Conservation (phyloP, 2,888 invertebrate genomes). For the Chironomus tentans region DNA sequence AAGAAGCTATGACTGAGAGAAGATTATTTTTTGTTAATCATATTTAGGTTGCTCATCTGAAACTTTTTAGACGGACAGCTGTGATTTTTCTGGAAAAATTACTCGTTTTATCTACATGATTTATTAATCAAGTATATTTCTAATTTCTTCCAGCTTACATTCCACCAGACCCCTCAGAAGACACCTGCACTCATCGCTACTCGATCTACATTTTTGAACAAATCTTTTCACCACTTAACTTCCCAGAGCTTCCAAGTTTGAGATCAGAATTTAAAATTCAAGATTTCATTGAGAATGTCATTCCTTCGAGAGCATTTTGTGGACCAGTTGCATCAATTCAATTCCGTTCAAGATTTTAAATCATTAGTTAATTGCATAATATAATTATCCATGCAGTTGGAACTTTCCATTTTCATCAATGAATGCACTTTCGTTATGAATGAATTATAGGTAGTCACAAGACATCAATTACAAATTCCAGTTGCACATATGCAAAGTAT, state of each 20-base stretch:
- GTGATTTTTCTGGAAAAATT: too few relatives aligned
- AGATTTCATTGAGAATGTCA: background rate
- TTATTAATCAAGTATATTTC: too few relatives aligned
- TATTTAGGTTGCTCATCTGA: too few relatives aligned
- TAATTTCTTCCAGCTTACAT: background rate
- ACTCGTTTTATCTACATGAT: too few relatives aligned
- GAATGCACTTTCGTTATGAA: background rate
- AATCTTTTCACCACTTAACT: background rate
- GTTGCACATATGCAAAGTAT: background rate
- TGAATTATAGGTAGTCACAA: background rate
- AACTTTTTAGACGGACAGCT: too few relatives aligned
- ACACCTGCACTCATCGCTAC: background rate
- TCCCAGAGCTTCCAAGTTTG: background rate
- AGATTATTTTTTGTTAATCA: too few relatives aligned
- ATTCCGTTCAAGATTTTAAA: constrained; percentile 4
- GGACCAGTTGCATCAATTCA: constrained; percentile 9
- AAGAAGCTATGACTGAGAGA: too few relatives aligned
- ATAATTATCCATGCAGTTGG: background rate
- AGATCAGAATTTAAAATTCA: background rate
- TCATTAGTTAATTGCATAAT: too few relatives aligned
- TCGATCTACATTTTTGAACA: constrained; percentile 14
- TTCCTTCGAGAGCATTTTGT: background rate
- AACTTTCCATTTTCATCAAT: constrained; percentile 17
- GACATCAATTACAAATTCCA: constrained; percentile 12
- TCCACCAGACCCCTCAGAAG: constrained; percentile 3